Base-by-base conservation (phyloP, 2,888 invertebrate species). In the Ypsolopha sequella region DNA sequence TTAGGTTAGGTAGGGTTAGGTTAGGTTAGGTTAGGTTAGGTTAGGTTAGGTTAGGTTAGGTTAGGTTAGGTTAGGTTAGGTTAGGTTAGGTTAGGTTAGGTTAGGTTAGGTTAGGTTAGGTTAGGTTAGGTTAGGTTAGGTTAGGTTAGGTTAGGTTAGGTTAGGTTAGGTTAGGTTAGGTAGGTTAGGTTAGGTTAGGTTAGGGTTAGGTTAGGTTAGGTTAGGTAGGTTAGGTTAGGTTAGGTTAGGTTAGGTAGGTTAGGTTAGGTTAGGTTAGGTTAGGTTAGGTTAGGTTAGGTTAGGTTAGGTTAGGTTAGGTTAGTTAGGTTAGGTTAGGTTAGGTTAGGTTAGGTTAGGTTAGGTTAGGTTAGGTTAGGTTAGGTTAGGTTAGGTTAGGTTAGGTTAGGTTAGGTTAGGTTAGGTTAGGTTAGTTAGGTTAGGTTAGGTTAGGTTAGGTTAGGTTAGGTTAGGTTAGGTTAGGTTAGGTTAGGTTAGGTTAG, bases 21-120 rank as follows among this genome's bases (percentile, higher is more conserved):
- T 53, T 54, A 52, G 53, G 53, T 56, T 58, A 24, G 24, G 24
- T 24, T 24, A 24, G 24, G 24, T n/a, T 24, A n/a, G n/a, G n/a
- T n/a, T 24, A 24, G 24, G 50, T 57, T 45, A 38, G 48, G 58
- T 59, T 58, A 60, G 58, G 60, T 58, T 60, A 60, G 58, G 58
- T 51, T 60, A 60, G 58, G 56, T 57, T 57, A 58, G 59, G 58
- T 59, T 60, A 58, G 58, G 58, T 58, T 59, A 58, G 58, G 59
- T 57, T 58, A 58, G 59, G 58, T 56, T 55, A 54, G 54, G 53
- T 54, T 53, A 56, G 54, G 56, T 54, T 54, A 52, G 53, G 54
- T 53, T 54, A 56, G 54, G 54, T 54, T 54, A 53, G 51, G 53
- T 53, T 52, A 53, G 49, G 53, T 51, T 51, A 46, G 47, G 51